Percentiles rank a stretch among this genome's conserved stretches.
Evolutionary conservation across 2,113 vertebrate genomes (phyloP).

Genomic region (Siniperca knerii): DNA sequence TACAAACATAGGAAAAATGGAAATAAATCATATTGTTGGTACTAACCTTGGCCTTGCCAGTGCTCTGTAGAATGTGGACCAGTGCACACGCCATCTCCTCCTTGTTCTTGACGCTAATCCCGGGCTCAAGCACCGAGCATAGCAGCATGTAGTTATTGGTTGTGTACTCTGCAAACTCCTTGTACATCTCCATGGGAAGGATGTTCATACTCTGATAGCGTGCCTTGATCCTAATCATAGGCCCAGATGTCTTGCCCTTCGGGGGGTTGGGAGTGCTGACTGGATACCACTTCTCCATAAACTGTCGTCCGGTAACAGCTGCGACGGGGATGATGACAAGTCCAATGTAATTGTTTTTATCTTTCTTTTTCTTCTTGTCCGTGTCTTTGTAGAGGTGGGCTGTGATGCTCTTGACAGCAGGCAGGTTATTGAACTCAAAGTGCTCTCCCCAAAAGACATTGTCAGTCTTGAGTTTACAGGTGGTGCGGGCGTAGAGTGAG

Average conservation of each 20-base stretch:
- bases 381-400: slow-evolving; percentile 98
- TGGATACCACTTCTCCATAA: slow-evolving; percentile 97
- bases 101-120: slow-evolving; percentile 97
- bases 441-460: slow-evolving; percentile 99
- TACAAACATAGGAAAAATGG: neutral
- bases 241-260: slow-evolving; percentile 92
- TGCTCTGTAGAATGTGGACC: slow-evolving; percentile 99
- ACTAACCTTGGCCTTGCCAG: slow-evolving; percentile 97
- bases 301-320: slow-evolving; percentile 93
- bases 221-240: slow-evolving; percentile 97
- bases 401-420: slow-evolving; percentile 89
- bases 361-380: slow-evolving; percentile 99
- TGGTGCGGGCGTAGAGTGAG: slow-evolving; percentile 97
- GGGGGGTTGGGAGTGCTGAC: slow-evolving; percentile 91
- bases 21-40: neutral
- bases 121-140: slow-evolving; percentile 95
- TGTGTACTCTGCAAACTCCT: slow-evolving; percentile 98
- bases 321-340: slow-evolving; percentile 91
- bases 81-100: slow-evolving; percentile 98
- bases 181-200: slow-evolving; percentile 99
- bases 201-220: slow-evolving; percentile 98
- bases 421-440: slow-evolving; percentile 99
- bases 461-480: slow-evolving; percentile 98
- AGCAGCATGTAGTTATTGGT: slow-evolving; percentile 98
- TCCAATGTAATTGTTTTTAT: slow-evolving; percentile 97